Conservation (phyloP, 2,797 vertebrate species). For the Malurus leucopterus region DNA sequence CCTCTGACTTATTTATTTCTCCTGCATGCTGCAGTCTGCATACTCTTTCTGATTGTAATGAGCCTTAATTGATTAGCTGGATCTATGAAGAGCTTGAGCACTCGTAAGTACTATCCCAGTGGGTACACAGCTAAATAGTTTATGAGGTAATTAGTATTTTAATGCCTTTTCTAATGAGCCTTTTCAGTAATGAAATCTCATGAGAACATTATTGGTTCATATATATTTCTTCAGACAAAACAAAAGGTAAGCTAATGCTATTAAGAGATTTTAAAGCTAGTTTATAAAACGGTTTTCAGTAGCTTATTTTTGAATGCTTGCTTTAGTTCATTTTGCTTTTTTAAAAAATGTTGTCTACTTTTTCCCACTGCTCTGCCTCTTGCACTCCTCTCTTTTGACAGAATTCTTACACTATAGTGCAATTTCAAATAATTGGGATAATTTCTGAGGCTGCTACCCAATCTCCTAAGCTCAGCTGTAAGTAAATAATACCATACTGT, state of each 20-base stretch:
- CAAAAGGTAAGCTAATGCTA: conserved; percentile 61
- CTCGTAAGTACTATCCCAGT: conserved; percentile 86
- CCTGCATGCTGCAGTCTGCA: conserved; percentile 68
- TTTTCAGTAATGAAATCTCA: conserved; percentile 82
- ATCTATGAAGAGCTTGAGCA: conserved; percentile 83
- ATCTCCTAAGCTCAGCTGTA: conserved; percentile 46
- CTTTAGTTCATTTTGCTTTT: conserved; percentile 10
- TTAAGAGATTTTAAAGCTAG: conserved; percentile 53
- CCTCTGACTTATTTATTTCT: conserved; percentile 69
- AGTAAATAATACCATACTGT: conserved; percentile 63
- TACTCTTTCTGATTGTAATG: conserved; percentile 81
- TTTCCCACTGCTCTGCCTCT: neutral
- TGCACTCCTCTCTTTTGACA: neutral
- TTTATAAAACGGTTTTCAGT: conserved; percentile 56
- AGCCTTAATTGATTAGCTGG: conserved; percentile 97
- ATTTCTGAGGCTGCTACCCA: conserved; percentile 49
- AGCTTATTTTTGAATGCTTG: conserved; percentile 54
- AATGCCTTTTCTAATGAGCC: conserved; percentile 87
- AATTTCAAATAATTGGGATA: conserved; percentile 53
- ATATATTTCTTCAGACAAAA: conserved; percentile 70
- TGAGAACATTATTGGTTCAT: conserved; percentile 73
- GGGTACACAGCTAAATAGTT: conserved; percentile 92
- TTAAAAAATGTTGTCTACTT: neutral
- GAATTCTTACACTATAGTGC: conserved; percentile 17
- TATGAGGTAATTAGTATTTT: conserved; percentile 94